Base-by-base conservation (phyloP, 2,888 invertebrate species). In the Andrena dorsata region DNA sequence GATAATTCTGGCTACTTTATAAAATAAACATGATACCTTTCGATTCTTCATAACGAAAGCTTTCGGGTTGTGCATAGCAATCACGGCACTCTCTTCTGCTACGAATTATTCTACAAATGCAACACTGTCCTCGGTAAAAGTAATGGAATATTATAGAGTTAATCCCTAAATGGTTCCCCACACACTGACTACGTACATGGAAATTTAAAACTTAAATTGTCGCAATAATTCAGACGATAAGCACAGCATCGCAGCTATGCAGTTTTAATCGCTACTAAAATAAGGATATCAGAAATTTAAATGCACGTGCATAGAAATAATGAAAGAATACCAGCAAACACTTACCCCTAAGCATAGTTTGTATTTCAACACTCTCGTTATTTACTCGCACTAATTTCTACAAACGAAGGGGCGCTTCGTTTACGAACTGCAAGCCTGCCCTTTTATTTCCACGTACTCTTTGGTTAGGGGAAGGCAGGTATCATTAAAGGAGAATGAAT, bases 401-500 rank as follows among this genome's bases (percentile, higher is more conserved):
- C 7, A 2, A 7, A 28, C 47, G n/a, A 41, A 13, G 4, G 10
- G 23, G 13, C 6, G 2, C 23, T 13, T 53, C 64, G 23, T 16
- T 58, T 5, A n/a, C 35, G 4, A 35, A 6, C 8, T 28, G 8
- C 2, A 28, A 20, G 8, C 16, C 8, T 23, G 2, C n/a, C 26
- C 35, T n/a, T 30, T 30, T n/a, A 7, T 60, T 66, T 41, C 35
- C 49, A 20, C 8, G 28, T 20, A 0, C 20, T 66, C 47, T 6
- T 35, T 41, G n/a, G 8, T 41, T 26, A 16, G 41, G 16, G 41
- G 16, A 5, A 41, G 16, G 41, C 1, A 16, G n/a, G 13, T 51
- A 58, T 41, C 61, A 26, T 74, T 66, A 72, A 76, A 68, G 68
- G n/a, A n/a, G 26, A 75, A 23, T 61, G 61, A 47, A 66, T 56